Evolutionary conservation across 2,888 invertebrate species (phyloP), one percentile per base, ranked within the genome.

Genomic region (Dugesia japonica): DNA sequence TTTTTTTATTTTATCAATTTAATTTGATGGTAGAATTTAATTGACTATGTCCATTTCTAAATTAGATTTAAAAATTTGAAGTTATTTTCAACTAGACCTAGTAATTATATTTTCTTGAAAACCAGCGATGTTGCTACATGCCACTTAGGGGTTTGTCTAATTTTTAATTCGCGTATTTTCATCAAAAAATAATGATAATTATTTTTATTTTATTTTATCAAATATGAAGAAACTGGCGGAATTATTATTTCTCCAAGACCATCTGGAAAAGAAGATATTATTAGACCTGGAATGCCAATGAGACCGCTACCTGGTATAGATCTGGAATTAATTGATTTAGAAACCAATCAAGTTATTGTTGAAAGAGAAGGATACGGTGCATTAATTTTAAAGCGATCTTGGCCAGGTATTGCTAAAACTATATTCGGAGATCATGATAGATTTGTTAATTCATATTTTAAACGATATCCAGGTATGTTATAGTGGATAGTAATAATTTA

Each of bases 381-480:
- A 0, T 80, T 87, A 71, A 86, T 85, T 79, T 82, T 87, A 15
- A 81, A 81, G 4, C 80, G 82, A 56, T 83, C 85, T 0, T 87
- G 87, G 87, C 87, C 87, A 0, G 86, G 86, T 7, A 83, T 86
- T 81, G 85, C 86, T 0, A 80, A 84, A 20, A 85, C 86, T 9
- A 83, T 87, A 73, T 86, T 83, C 79, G 85, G 85, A 0, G 85
- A 86, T 78, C 86, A 86, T 78, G 80, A 84, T 71, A 79, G 87
- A 80, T 87, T 83, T 80, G 71, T 84, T 0, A 83, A 86, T 38
- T 86, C 86, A 0, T 87, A 85, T 80, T 83, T 81, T 77, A 80
- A 79, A 28, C 79, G 81, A 7, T 82, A 79, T 78, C 82, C 82
- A 79, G 85, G 85, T 84, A 79, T 71, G 76, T 56, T 9, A 13